phyloP scores from a whole-genome alignment of 1,140 invertebrate genomes.

The Piezodorus guildinii region DNA sequence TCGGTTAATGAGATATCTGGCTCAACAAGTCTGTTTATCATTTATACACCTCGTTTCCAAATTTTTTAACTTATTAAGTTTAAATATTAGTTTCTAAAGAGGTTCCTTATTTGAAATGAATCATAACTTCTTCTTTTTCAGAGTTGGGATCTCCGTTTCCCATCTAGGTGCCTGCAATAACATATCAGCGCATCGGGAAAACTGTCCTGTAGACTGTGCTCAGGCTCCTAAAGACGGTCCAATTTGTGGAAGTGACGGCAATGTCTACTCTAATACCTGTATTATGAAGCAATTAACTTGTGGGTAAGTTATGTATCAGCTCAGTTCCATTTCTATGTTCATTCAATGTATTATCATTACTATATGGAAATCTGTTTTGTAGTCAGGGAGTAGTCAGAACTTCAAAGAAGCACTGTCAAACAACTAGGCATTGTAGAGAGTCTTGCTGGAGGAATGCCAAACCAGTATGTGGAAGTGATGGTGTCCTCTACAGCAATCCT shows the following conservation, averaged over 20 bases:
- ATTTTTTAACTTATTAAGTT: too few species aligned
- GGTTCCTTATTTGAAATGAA: too few species aligned
- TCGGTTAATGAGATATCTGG: too few species aligned
- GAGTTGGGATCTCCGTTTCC: slow-evolving; percentile 49
- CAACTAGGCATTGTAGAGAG: slow-evolving; percentile 80
- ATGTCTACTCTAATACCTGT: slow-evolving; percentile 86
- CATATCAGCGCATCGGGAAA: slow-evolving; percentile 72
- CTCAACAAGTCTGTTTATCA: too few species aligned
- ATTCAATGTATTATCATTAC: too few species aligned
- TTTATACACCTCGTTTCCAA: too few species aligned
- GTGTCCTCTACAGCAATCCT: slow-evolving; percentile 78
- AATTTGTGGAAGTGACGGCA: slow-evolving; percentile 83
- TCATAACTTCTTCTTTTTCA: background rate
- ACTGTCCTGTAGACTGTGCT: slow-evolving; percentile 75
- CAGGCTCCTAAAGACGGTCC: slow-evolving; percentile 72
- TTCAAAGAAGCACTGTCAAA: slow-evolving; percentile 78
- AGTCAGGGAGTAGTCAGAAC: slow-evolving; percentile 53
- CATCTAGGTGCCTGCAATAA: slow-evolving; percentile 79
- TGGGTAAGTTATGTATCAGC: slow-evolving; percentile 44
- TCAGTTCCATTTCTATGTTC: too few species aligned
- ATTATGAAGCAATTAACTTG: slow-evolving; percentile 84
- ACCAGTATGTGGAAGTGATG: slow-evolving; percentile 85
- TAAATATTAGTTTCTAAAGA: too few species aligned
- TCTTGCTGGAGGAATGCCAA: slow-evolving; percentile 78
- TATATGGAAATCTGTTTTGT: background rate